These are phyloP conservation scores for Agrotis ipsilon DNA, from an alignment of 2,888 invertebrate species.

Conservation along the genomic window DNA sequence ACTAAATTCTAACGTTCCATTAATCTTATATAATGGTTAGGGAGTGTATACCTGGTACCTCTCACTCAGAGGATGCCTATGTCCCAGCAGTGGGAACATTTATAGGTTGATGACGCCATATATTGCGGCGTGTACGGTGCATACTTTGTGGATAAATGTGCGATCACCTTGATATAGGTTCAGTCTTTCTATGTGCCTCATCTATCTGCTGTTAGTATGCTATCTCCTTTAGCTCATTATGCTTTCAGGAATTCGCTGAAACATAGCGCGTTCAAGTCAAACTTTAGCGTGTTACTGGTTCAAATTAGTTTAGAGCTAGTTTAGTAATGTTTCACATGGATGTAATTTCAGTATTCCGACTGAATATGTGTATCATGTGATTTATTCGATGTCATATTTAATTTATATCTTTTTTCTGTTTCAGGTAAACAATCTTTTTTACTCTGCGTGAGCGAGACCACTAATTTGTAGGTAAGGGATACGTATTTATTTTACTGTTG, in stretches of 20 bases:
- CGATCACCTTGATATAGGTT: neutral
- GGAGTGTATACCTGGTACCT: neutral
- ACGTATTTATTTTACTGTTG: no score
- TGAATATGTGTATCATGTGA: conserved; percentile 8
- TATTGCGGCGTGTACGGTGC: no score
- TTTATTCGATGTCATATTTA: neutral
- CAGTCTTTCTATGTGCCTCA: neutral
- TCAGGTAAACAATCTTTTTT: conserved; percentile 45
- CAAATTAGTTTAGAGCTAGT: conserved; percentile 23
- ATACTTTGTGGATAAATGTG: no score
- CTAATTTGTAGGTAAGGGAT: neutral
- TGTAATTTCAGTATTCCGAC: neutral
- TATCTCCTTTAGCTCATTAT: conserved; percentile 20
- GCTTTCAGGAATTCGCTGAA: conserved; percentile 9
- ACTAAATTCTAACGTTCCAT: neutral
- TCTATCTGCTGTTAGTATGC: neutral
- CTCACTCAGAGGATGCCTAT: no score
- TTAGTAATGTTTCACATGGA: conserved; percentile 14
- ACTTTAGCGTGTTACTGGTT: conserved; percentile 23
- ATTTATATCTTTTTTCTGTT: conserved; percentile 25
- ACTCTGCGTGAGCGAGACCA: neutral
- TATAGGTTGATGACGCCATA: no score
- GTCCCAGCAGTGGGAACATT: no score
- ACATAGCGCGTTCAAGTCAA: conserved; percentile 11
- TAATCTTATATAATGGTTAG: conserved; percentile 34